Conservation (phyloP, 2,888 invertebrate species). For the Leuctra nigra region DNA sequence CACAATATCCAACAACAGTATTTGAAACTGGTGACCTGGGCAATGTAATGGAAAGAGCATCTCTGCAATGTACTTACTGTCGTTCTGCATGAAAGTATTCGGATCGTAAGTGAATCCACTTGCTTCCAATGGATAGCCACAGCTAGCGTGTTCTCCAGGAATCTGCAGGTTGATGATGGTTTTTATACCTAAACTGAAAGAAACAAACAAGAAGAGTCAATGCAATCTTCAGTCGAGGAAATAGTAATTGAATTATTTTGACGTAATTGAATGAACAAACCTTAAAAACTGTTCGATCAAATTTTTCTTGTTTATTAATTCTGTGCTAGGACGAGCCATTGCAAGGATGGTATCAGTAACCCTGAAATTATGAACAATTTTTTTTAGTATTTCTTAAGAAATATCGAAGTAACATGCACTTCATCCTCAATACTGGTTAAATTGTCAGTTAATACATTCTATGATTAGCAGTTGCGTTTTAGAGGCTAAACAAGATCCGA, state of each 20-base stretch:
- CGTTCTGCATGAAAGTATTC: constrained; percentile 73
- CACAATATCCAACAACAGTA: no score
- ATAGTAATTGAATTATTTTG: neutral
- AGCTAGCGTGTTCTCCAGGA: constrained; percentile 79
- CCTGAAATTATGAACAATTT: constrained; percentile 60
- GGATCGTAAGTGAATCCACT: constrained; percentile 85
- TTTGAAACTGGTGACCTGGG: no score
- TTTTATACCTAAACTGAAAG: constrained; percentile 62
- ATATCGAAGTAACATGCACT: no score
- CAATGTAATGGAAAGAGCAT: no score
- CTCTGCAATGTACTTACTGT: constrained; percentile 55
- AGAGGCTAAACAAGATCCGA: no score
- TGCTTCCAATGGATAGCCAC: constrained; percentile 65
- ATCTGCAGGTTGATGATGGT: constrained; percentile 81
- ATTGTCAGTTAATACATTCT: no score
- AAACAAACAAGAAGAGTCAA: neutral
- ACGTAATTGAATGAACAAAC: no score
- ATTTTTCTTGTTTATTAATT: constrained; percentile 63
- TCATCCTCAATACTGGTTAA: no score
- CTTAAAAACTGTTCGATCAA: constrained; percentile 74
- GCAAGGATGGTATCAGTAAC: constrained; percentile 82
- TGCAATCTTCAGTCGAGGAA: no score
- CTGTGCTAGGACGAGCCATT: constrained; percentile 79
- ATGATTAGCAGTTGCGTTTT: no score
- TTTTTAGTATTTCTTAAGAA: no score